phyloP scores from a whole-genome alignment of 2,113 vertebrate genomes.

The Hirundichthys speculiger region DNA sequence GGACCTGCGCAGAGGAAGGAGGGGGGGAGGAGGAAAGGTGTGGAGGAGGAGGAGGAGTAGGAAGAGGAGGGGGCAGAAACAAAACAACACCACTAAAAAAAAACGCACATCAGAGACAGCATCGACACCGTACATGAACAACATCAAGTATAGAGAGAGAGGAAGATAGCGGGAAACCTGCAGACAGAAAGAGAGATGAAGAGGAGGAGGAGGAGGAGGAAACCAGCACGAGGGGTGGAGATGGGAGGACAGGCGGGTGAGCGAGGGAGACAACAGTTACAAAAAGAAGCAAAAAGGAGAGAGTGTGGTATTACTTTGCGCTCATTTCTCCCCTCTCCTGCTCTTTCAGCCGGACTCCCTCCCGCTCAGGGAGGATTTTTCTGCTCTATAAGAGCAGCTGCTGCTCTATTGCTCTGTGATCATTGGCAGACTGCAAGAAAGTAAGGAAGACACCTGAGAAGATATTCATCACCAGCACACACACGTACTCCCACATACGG shows the following conservation, averaged over 20 bases:
- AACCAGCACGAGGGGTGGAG: conserved; percentile 50
- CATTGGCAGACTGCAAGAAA: conserved; percentile 74
- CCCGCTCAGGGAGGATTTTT: conserved; percentile 55
- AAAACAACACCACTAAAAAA: conserved; percentile 79
- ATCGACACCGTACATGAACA: conserved; percentile 73
- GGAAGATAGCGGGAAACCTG: conserved; percentile 54
- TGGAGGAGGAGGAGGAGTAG: conserved; percentile 48
- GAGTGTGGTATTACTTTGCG: conserved; percentile 68
- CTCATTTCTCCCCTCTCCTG: conserved; percentile 64
- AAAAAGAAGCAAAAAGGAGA: conserved; percentile 51
- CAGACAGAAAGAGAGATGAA: conserved; percentile 50
- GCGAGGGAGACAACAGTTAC: conserved; percentile 49
- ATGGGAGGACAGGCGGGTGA: conserved; percentile 50
- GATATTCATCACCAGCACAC: conserved; percentile 30
- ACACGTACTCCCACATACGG: conserved; percentile 18
- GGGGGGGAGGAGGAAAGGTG: conserved; percentile 59
- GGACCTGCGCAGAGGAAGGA: conserved; percentile 88
- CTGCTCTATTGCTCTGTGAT: conserved; percentile 64
- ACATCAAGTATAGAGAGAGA: conserved; percentile 62
- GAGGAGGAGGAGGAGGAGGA: conserved; percentile 41
- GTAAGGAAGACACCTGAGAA: conserved; percentile 71
- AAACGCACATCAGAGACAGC: conserved; percentile 76
- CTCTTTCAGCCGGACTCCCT: conserved; percentile 64
- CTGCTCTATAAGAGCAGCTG: conserved; percentile 65
- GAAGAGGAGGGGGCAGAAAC: conserved; percentile 70